Base-by-base conservation (phyloP, 1,140 invertebrate genomes). In the Nasonia longicornis region DNA sequence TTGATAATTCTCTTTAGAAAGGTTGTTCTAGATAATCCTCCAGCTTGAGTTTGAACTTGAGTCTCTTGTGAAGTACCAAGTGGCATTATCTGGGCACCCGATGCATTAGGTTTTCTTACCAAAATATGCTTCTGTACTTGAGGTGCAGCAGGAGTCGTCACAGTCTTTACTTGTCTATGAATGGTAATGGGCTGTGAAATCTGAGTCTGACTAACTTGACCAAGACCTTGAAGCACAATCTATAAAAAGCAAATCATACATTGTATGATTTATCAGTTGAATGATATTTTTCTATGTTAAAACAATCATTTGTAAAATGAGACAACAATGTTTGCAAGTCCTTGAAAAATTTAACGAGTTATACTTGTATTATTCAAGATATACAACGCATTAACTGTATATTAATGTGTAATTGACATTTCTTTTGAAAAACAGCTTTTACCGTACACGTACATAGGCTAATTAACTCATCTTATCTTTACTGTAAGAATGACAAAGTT, bases 1-100 rank as follows among this genome's bases (percentile, higher is more conserved):
- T 90, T 91, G 31, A 90, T 89, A 16, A 91, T 84, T 16, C 89
- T 91, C 29, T 89, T 88, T 67, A 91, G 82, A 83, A 91, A 91
- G 0, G 91, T 89, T 84, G 90, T 89, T 3, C 89, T 87, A 79
- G 90, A 90, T 76, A 91, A 91, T 70, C 89, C 87, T 48, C 74
- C 80, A 70, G 86, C 72, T 73, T 87, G 85, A 11, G 86, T 85
- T 84, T 87, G 86, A 42, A 85, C 83, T 69, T 87, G 87, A 81
- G 79, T 89, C 72, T 86, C 87, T 67, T 87, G 86, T 77, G 87
- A 79, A 16, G 87, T 82, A 81, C 85, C 88, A 31, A 90, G 79
- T 58, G 89, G 89, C 77, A 91, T 83, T 69, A 91, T 90, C 85
- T 91, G 90, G 45, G 89, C 88, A 52, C 87, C 86, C 29, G 90